Conservation (phyloP, 2,797 vertebrate species). For the Simalia tracyae region DNA sequence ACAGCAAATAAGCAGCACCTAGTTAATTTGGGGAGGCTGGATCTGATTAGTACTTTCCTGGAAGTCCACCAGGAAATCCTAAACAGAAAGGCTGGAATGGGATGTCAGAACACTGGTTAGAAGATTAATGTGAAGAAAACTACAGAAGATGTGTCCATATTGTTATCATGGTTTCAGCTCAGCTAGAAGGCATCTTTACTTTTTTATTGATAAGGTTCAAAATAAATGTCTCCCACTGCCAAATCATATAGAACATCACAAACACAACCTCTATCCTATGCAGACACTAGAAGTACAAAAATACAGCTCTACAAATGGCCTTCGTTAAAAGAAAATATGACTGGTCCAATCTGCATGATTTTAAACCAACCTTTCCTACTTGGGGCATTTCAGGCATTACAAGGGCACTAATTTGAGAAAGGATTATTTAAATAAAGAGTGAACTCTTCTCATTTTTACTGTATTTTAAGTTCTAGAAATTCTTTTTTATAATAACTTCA, state of each 20-base stretch:
- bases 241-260: too few relatives aligned
- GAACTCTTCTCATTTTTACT: neutral
- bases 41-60: neutral
- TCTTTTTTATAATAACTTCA: too few relatives aligned
- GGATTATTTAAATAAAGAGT: neutral
- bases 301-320: neutral
- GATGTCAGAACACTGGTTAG: neutral
- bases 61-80: neutral
- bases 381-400: neutral
- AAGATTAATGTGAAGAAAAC: neutral
- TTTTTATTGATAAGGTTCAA: neutral
- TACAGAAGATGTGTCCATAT: neutral
- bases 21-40: neutral
- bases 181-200: neutral
- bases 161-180: neutral
- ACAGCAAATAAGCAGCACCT: neutral
- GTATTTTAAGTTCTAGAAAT: neutral
- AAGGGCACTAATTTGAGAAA: neutral
- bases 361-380: neutral
- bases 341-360: neutral
- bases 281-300: neutral
- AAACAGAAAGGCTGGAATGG: neutral
- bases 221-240: neutral
- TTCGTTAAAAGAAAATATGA: neutral
- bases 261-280: neutral